Evolutionary conservation across 2,113 vertebrate genomes (phyloP).

Genomic region (Alouatta palliata): DNA sequence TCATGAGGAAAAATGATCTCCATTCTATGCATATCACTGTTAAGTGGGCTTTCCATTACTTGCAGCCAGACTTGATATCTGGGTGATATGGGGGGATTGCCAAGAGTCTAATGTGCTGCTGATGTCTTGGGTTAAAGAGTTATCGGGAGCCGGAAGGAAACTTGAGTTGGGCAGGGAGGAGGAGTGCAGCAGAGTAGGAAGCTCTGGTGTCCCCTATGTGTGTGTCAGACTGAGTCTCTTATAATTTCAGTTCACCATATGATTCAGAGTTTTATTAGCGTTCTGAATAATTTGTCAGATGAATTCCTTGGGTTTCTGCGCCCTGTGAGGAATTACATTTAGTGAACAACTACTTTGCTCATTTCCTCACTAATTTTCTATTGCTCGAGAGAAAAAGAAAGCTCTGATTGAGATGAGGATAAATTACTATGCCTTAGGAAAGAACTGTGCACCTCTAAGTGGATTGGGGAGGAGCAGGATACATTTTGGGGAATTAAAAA

Average conservation of each 20-base stretch:
- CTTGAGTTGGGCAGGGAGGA: background rate
- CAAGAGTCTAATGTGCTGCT: background rate
- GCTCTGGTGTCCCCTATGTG: background rate
- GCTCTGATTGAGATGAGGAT: constrained; percentile 9
- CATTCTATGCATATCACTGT: background rate
- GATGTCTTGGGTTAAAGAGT: background rate
- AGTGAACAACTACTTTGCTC: constrained; percentile 46
- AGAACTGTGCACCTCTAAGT: background rate
- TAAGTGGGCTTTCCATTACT: background rate
- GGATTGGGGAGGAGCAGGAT: background rate
- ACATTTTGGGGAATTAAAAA: background rate
- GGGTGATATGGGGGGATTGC: background rate
- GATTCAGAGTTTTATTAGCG: background rate
- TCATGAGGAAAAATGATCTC: background rate
- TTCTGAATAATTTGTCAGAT: background rate
- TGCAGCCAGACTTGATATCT: background rate
- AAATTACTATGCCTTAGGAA: background rate
- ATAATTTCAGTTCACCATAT: background rate
- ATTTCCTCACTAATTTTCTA: constrained; percentile 61
- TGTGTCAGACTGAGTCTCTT: background rate
- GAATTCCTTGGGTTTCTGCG: constrained; percentile 35
- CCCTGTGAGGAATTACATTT: background rate
- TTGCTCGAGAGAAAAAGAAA: constrained; percentile 45
- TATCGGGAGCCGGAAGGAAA: background rate
- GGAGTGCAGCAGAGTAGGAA: background rate